phyloP scores from a whole-genome alignment of 2,797 vertebrate species.

The Chaetodon trifasciatus region DNA sequence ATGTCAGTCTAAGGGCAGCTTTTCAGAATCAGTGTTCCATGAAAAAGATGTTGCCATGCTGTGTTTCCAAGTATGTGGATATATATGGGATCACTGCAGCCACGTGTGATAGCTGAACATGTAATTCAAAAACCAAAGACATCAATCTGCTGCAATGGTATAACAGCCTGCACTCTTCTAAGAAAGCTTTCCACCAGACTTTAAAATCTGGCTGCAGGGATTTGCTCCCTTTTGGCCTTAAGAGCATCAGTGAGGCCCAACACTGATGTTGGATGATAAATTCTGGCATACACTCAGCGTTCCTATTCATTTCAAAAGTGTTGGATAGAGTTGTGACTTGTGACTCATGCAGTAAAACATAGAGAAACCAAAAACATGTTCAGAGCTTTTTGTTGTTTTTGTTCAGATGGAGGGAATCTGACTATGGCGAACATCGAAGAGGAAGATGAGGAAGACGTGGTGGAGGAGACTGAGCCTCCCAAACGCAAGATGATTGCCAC shows the following conservation, averaged over 20 bases:
- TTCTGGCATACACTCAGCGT: neutral
- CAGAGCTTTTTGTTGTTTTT: slow-evolving; percentile 10
- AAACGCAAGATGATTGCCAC: slow-evolving; percentile 89
- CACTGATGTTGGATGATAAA: neutral
- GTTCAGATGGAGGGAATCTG: slow-evolving; percentile 85
- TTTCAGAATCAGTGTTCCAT: neutral
- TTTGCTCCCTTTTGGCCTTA: no score
- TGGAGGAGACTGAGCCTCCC: slow-evolving; percentile 82
- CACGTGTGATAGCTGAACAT: neutral
- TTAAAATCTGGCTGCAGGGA: neutral
- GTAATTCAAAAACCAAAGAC: neutral
- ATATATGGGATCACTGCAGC: neutral
- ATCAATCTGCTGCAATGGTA: neutral
- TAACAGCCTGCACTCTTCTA: neutral
- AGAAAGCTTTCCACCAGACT: neutral
- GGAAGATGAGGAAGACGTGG: slow-evolving; percentile 81
- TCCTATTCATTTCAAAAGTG: no score
- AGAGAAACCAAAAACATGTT: neutral
- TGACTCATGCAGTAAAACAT: no score
- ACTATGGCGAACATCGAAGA: slow-evolving; percentile 83
- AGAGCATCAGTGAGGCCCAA: neutral
- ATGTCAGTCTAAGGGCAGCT: neutral
- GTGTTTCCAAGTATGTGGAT: neutral
- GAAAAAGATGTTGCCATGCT: neutral
- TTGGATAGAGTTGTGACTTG: no score